Base-by-base conservation (phyloP, 2,888 invertebrate species). In the Perithous albicinctus region DNA sequence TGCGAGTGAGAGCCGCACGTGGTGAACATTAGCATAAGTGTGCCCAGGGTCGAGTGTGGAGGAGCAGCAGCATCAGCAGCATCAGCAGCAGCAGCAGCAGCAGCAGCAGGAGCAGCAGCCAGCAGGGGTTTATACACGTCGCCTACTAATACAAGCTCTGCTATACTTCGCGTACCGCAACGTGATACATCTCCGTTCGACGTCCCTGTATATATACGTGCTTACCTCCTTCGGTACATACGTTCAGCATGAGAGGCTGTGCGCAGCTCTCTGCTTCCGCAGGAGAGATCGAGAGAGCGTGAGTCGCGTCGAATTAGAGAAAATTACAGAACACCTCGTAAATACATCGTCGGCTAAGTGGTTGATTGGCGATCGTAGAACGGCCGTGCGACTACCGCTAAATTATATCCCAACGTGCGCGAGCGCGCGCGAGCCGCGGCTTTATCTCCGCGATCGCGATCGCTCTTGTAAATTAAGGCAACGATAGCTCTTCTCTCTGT, bases 281-380 rank as follows among this genome's bases (percentile, higher is more conserved):
- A 66, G 35, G 73, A 73, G 61, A 67, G 64, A 64, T 67, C 56
- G 72, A 29, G 59, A 51, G 76, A 77, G 69, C 51, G 63, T 46
- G 29, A 61, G 67, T 66, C 88, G 86, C 88, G 87, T 89, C 89
- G 90, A 92, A 92, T 92, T 92, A 91, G 91, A 91, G 91, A 88
- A 91, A 91, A 92, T 92, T 92, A 91, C 91, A 87, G 90, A 92
- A 92, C 92, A 92, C 91, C 92, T 92, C 92, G 91, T 92, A 92
- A 92, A 92, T 92, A 92, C 89, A 91, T 92, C 92, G 92, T 89
- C 91, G 89, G 89, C 88, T 92, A 92, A 92, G 92, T 92, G 92
- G 92, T 91, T 91, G 92, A 92, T 92, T 91, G 92, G 92, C 89
- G 91, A 91, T 87, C 88, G 91, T 88, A 89, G 87, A 88, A 86